Conservation (phyloP, 2,797 vertebrate genomes). For the Lerista edwardsae region DNA sequence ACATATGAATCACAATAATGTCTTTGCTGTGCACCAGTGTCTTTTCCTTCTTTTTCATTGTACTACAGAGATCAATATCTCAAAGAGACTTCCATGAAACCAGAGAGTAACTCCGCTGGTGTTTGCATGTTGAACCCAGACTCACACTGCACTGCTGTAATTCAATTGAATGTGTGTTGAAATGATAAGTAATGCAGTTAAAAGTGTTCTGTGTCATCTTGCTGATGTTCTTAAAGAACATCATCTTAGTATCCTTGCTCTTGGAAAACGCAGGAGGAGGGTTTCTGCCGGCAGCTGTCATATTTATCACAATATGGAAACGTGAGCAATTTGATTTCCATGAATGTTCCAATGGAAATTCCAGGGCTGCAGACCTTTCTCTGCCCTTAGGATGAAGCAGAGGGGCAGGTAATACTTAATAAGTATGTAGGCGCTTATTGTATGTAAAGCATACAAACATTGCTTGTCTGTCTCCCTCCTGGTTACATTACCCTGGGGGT, state of each 20-base stretch:
- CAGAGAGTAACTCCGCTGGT: constrained; percentile 56
- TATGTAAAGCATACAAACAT: too few relatives aligned
- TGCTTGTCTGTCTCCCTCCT: too few relatives aligned
- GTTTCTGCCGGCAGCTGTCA: constrained; percentile 61
- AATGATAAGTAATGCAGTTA: constrained; percentile 56
- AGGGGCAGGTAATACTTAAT: not conserved
- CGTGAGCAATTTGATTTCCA: constrained; percentile 52
- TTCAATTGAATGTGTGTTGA: constrained; percentile 57
- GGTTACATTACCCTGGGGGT: too few relatives aligned
- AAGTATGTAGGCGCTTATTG: not conserved
- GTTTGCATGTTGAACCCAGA: constrained; percentile 62
- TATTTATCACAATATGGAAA: constrained; percentile 47
- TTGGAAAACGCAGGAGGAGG: constrained; percentile 56
- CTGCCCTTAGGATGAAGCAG: constrained; percentile 69
- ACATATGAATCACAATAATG: not conserved
- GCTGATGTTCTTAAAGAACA: constrained; percentile 52
- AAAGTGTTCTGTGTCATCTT: constrained; percentile 55
- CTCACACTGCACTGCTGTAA: constrained; percentile 61
- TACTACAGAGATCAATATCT: constrained; percentile 22
- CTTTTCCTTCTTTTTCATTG: not conserved
- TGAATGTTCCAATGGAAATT: constrained; percentile 67
- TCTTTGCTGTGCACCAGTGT: constrained; percentile 5
- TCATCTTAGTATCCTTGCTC: constrained; percentile 49
- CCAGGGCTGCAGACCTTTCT: constrained; percentile 56
- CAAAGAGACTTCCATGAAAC: constrained; percentile 39